Percentiles rank a stretch among this genome's conserved stretches.
phyloP scores from a whole-genome alignment of 2,113 vertebrate species.

The Gadus chalcogrammus region DNA sequence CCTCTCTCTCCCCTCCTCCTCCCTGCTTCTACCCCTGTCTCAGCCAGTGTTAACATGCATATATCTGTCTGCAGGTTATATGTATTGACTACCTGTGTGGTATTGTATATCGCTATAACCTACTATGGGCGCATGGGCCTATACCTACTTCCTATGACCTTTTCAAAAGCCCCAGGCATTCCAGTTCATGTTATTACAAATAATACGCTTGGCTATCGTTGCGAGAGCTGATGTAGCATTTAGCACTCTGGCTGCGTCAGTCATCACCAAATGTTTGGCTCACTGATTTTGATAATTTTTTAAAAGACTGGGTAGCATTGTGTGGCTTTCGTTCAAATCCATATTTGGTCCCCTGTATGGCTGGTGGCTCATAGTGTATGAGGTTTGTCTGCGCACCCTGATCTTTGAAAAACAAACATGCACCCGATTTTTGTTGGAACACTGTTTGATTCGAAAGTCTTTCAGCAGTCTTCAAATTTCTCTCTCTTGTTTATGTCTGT shows the following conservation, averaged over 20 bases:
- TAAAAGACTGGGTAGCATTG: background rate
- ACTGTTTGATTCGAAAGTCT: background rate
- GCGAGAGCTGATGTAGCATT: background rate
- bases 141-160: constrained; percentile 38
- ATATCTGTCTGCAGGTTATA: constrained; percentile 34
- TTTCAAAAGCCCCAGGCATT: constrained; percentile 22
- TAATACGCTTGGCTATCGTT: constrained; percentile 31
- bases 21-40: constrained; percentile 22
- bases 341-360: background rate
- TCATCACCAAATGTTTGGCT: constrained; percentile 1
- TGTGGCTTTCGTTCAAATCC: background rate
- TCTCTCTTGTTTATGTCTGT: background rate
- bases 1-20: constrained; percentile 27
- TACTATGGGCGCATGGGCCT: constrained; percentile 8
- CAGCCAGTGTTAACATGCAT: constrained; percentile 6
- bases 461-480: background rate
- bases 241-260: background rate
- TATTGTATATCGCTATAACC: constrained; percentile 31
- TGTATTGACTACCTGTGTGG: constrained; percentile 33
- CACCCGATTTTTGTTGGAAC: background rate
- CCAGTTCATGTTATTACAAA: constrained; percentile 23
- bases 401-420: background rate
- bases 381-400: background rate
- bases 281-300: background rate
- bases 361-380: background rate